Percentiles rank a stretch among this genome's conserved stretches.
phyloP scores from a whole-genome alignment of 2,888 invertebrate genomes.

The Tupiocoris notatus region DNA sequence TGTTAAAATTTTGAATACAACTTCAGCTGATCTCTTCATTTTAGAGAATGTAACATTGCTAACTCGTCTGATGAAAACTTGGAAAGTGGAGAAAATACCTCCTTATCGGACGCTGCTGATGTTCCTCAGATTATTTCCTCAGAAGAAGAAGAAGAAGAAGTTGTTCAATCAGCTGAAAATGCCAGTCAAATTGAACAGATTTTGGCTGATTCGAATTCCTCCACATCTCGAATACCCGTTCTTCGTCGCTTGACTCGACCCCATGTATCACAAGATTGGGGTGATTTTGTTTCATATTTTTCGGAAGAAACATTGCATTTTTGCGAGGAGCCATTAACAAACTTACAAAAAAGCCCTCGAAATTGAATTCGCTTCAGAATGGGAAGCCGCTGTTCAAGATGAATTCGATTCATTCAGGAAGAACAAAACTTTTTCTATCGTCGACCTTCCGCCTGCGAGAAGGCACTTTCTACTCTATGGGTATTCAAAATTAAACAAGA shows the following conservation, averaged over 20 bases:
- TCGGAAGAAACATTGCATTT: background rate
- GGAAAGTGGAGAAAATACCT: too few relatives aligned
- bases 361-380: background rate
- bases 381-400: background rate
- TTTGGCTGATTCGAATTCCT: background rate
- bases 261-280: background rate
- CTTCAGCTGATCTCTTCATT: too few relatives aligned
- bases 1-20: too few relatives aligned
- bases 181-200: background rate
- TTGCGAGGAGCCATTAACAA: background rate
- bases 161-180: background rate
- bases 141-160: too few relatives aligned
- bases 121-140: conserved; percentile 45
- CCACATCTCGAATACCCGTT: background rate
- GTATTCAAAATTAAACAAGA: conserved; percentile 40
- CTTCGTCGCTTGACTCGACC: background rate
- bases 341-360: background rate
- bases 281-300: background rate
- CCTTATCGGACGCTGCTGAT: too few relatives aligned
- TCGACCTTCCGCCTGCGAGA: background rate
- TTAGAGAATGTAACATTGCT: too few relatives aligned
- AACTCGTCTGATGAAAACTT: too few relatives aligned
- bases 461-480: background rate
- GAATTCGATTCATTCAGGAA: background rate
- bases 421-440: background rate